Percentiles rank a stretch among this genome's conserved stretches.
phyloP scores from a whole-genome alignment of 2,113 vertebrate genomes.

The Heterotilapia buettikoferi region DNA sequence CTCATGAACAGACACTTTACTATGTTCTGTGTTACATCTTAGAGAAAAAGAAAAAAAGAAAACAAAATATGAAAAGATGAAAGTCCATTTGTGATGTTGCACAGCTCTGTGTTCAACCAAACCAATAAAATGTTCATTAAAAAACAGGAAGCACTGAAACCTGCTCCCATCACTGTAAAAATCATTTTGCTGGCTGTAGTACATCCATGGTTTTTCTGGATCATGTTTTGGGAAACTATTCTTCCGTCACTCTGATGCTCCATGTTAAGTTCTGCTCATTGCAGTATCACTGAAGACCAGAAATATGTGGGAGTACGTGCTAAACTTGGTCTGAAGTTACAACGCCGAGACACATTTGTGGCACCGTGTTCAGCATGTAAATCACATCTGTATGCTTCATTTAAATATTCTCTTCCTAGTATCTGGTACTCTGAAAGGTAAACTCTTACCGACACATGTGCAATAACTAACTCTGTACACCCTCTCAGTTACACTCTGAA shows the following conservation, averaged over 20 bases:
- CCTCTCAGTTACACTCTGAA: not conserved
- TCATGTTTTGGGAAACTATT: not conserved
- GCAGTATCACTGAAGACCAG: not conserved
- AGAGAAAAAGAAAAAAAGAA: not conserved
- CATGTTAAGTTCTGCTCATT: not conserved
- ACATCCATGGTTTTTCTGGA: not conserved
- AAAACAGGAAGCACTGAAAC: not conserved
- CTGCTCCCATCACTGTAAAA: not conserved
- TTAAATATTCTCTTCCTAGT: not conserved
- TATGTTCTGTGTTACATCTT: not conserved
- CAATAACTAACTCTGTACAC: not conserved
- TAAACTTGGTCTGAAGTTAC: not conserved
- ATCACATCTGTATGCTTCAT: not conserved
- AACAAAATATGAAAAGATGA: not conserved
- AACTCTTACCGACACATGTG: not conserved
- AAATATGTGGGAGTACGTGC: not conserved
- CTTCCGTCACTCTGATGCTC: not conserved
- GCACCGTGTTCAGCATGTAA: not conserved
- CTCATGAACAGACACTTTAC: not conserved
- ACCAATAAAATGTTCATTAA: not conserved
- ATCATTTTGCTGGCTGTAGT: not conserved
- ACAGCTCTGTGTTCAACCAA: not conserved
- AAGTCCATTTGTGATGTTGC: not conserved
- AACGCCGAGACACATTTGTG: not conserved
- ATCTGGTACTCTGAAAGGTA: not conserved